Evolutionary conservation across 2,113 vertebrate genomes (phyloP).

Genomic region (Salvelinus fontinalis): DNA sequence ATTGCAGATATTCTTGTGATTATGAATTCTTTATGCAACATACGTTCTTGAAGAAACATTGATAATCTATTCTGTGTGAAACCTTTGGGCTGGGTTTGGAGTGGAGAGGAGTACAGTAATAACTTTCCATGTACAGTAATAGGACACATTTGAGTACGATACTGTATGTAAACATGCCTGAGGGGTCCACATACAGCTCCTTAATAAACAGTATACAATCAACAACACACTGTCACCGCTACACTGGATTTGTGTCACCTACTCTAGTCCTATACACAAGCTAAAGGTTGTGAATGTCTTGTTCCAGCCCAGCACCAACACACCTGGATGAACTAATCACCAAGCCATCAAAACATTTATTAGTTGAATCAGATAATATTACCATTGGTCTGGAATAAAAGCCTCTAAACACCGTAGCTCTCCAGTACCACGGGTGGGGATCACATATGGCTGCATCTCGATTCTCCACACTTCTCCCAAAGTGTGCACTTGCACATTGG

Average conservation of each 20-base stretch:
- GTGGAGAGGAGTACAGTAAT: background rate
- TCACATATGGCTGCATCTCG: too few relatives aligned
- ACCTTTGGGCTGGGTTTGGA: background rate
- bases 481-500: background rate
- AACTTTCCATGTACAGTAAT: background rate
- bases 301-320: too few relatives aligned
- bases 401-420: too few relatives aligned
- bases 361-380: background rate
- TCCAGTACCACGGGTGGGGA: too few relatives aligned
- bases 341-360: background rate
- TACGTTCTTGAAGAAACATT: slow-evolving; percentile 25
- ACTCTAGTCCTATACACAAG: too few relatives aligned
- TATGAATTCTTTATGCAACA: slow-evolving; percentile 44
- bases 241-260: too few relatives aligned
- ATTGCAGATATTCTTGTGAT: slow-evolving; percentile 25
- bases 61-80: slow-evolving; percentile 12
- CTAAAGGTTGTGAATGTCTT: too few relatives aligned
- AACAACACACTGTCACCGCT: too few relatives aligned
- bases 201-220: too few relatives aligned
- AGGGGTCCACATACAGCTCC: too few relatives aligned
- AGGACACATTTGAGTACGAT: background rate
- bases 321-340: too few relatives aligned
- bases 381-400: too few relatives aligned
- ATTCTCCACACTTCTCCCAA: background rate
- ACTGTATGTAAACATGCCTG: background rate